Conservation (phyloP, 2,888 invertebrate genomes). For the Physocephala rufipes region DNA sequence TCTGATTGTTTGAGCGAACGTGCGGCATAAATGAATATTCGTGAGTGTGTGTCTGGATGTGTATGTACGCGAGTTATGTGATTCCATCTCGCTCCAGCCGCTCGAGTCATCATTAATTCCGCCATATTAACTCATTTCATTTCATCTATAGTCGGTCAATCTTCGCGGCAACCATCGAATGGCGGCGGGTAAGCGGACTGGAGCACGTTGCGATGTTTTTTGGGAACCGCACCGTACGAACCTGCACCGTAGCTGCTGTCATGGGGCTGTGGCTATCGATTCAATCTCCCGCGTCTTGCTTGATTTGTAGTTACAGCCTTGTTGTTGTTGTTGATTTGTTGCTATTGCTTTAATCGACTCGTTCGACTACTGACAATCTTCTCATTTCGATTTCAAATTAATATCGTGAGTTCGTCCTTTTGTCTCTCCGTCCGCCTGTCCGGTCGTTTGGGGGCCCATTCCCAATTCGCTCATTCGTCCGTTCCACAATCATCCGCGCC, state of each 20-base stretch:
- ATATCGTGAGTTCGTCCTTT: constrained; percentile 11
- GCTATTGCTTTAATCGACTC: not conserved
- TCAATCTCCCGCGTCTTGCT: constrained; percentile 37
- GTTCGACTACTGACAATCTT: constrained; percentile 17
- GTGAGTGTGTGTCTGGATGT: constrained; percentile 9
- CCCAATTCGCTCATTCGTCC: no score
- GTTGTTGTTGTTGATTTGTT: constrained; percentile 18
- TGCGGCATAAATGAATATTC: no score
- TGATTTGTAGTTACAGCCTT: constrained; percentile 30
- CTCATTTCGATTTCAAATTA: constrained; percentile 14
- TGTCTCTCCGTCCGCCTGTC: not conserved
- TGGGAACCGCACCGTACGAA: constrained; percentile 7
- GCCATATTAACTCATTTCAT: constrained; percentile 38
- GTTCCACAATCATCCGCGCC: no score
- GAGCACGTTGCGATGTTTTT: not conserved
- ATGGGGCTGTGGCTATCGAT: constrained; percentile 25
- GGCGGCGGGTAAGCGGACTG: not conserved
- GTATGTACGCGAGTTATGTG: not conserved
- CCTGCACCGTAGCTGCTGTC: constrained; percentile 7
- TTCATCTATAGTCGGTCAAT: constrained; percentile 9
- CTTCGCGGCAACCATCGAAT: constrained; percentile 6
- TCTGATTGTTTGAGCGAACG: not conserved
- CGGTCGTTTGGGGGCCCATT: no score
- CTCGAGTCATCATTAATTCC: constrained; percentile 31
- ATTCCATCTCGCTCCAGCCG: constrained; percentile 3